Evolutionary conservation across 2,797 vertebrate species (phyloP).

Genomic region (Sebastes nivosus): DNA sequence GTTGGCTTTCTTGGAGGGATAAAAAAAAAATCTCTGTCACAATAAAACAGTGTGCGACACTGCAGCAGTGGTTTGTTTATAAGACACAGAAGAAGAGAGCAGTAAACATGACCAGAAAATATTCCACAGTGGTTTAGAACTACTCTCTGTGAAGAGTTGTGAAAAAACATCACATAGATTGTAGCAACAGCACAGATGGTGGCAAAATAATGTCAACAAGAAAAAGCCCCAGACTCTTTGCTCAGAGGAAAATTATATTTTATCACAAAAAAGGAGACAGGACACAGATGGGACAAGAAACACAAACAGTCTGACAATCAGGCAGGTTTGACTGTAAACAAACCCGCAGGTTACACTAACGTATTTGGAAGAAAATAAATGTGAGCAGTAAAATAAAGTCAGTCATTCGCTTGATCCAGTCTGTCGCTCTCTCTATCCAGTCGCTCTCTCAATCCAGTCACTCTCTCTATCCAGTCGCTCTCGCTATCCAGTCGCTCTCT

Average conservation of each 20-base stretch:
- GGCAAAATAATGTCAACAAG: background rate
- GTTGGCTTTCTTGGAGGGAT: background rate
- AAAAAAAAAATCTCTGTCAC: background rate
- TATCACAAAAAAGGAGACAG: background rate
- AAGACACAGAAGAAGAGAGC: background rate
- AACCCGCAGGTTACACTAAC: background rate
- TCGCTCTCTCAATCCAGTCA: too few relatives aligned
- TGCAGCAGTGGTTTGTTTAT: background rate
- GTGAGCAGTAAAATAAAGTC: background rate
- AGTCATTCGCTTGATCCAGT: too few relatives aligned
- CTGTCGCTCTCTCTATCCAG: too few relatives aligned
- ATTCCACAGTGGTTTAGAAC: background rate
- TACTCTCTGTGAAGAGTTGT: background rate
- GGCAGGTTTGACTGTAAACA: background rate
- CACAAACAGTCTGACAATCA: background rate
- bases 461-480: too few relatives aligned
- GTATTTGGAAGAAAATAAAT: background rate
- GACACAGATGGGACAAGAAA: background rate
- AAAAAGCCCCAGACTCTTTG: background rate
- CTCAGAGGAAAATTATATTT: background rate
- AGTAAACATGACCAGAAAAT: background rate
- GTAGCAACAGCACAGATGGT: background rate
- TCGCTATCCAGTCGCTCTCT: too few relatives aligned
- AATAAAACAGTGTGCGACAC: background rate
- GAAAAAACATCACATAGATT: background rate